Evolutionary conservation across 2,888 invertebrate species (phyloP).

Genomic region (Cyclophora punctaria): DNA sequence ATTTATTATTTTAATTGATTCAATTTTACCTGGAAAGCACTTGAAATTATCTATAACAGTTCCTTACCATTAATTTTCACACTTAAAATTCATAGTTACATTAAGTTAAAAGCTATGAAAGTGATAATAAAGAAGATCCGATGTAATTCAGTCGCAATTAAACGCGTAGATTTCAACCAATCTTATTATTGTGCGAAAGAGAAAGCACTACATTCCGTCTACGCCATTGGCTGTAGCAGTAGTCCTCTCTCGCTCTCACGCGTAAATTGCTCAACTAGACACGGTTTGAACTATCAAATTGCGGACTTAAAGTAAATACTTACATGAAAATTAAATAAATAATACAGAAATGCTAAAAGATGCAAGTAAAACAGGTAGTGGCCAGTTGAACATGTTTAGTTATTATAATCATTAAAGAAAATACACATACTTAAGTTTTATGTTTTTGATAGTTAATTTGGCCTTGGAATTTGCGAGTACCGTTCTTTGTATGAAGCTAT

Average conservation of each 20-base stretch:
- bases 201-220: constrained; percentile 1
- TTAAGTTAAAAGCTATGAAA: constrained; percentile 5
- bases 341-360: constrained; percentile 21
- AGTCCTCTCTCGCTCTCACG: too few species aligned
- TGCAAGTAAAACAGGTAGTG: constrained; percentile 16
- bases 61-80: constrained; percentile 12
- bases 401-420: constrained; percentile 28
- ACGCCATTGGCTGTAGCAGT: neutral
- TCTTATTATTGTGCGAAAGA: too few species aligned
- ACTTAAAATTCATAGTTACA: constrained; percentile 3
- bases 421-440: constrained; percentile 23
- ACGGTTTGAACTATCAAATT: too few species aligned
- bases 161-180: too few species aligned
- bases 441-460: constrained; percentile 9
- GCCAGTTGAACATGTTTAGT: constrained; percentile 22
- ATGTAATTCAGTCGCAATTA: too few species aligned
- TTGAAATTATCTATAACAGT: constrained; percentile 2
- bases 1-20: too few species aligned
- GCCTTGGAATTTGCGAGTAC: too few species aligned
- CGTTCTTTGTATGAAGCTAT: too few species aligned
- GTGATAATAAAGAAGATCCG: constrained; percentile 5
- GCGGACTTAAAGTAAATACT: constrained; percentile 10
- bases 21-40: too few species aligned
- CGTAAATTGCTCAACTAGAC: too few species aligned
- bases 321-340: constrained; percentile 21